Conservation (phyloP, 1,140 invertebrate genomes). For the Papilio glaucus region DNA sequence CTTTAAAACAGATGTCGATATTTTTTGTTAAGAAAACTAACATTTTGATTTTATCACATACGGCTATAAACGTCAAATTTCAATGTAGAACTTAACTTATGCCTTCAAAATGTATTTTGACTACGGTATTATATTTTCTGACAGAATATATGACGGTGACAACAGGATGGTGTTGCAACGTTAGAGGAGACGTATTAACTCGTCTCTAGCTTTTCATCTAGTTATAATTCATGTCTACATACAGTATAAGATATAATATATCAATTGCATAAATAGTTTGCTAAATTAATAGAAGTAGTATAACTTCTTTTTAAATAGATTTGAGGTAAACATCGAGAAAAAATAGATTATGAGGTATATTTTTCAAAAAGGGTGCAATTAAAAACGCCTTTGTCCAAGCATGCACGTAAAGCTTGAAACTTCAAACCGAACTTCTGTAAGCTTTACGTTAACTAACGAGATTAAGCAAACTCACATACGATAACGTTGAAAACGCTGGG, state of each 20-base stretch:
- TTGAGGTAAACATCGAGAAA: too few species aligned
- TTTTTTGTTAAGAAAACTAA: not conserved
- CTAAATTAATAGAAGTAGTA: not conserved
- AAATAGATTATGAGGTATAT: not conserved
- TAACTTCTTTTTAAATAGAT: not conserved
- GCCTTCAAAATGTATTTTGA: too few species aligned
- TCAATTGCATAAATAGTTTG: not conserved
- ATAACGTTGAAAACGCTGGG: not conserved
- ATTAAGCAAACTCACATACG: conserved; percentile 3
- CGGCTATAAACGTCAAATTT: too few species aligned
- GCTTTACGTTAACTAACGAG: conserved; percentile 24
- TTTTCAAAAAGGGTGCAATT: not conserved
- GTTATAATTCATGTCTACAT: too few species aligned
- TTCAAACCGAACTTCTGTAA: conserved; percentile 1
- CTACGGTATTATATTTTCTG: too few species aligned
- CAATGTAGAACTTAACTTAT: too few species aligned
- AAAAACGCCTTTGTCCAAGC: not conserved
- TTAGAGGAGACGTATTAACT: too few species aligned
- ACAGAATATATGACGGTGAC: too few species aligned
- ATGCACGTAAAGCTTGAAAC: conserved; percentile 1
- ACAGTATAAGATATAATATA: too few species aligned
- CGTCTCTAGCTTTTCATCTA: too few species aligned
- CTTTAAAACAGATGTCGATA: not conserved
- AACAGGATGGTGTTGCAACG: too few species aligned
- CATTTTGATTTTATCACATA: too few species aligned